Base-by-base conservation (phyloP, 1,140 invertebrate species). In the Brachionus rubens region DNA sequence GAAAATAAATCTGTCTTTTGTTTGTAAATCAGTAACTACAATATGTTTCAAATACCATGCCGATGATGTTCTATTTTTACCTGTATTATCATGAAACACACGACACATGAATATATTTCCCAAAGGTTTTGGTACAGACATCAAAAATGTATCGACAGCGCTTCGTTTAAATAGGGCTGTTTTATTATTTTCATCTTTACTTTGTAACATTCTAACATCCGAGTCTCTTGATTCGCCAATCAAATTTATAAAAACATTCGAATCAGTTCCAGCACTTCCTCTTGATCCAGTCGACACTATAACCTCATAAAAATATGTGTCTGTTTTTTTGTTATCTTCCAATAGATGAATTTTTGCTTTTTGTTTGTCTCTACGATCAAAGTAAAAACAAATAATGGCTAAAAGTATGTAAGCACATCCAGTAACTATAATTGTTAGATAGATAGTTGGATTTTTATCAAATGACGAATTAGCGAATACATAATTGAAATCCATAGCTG, bases 291-390 rank as follows among this genome's bases (percentile, higher is more conserved):
- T 88, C 16, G 81, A 81, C 0, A 88, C 86, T 4, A 86, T 80
- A 52, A 88, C 81, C 77, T 88, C 85, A 80, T 88, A 88, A 16
- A 87, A 82, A 77, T 88, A 88, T 76, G 84, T 84, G 77, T 88
- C 86, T 19, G 79, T 77, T 1, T 82, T 79, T 24, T 85, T 81
- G 78, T 88, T 88, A 77, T 87, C 87, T 14, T 81, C 76, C 19
- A 88, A 75, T 12, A 86, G 85, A 5, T 84, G 83, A 4, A 85
- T 80, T 24, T 85, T 86, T 7, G 87, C 83, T 80, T 83, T 85
- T 75, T 84, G 85, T 52, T 82, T 85, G 79, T 88, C 87, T 78
- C 86, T 79, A 28, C 79, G 59, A 14, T 86, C 78, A 1, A 86
- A 76, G 43, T 70, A 70, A 21, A 50, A 47, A 19, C 47, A 70